Evolutionary conservation across 1,140 invertebrate species (phyloP), one percentile per base, ranked within the genome.

Genomic region (Protaetia brevitarsis): DNA sequence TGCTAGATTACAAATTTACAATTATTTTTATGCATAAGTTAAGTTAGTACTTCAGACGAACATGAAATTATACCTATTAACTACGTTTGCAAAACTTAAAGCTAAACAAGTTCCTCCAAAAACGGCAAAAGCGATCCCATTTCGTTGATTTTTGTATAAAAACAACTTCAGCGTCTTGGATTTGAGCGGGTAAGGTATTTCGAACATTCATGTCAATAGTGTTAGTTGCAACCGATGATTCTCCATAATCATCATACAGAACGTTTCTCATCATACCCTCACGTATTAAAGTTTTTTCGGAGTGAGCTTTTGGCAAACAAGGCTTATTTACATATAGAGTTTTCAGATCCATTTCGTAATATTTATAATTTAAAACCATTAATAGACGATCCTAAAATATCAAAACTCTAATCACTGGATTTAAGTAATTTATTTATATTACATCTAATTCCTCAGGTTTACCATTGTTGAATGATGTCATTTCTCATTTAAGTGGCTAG

Each of bases 301-400:
- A 62, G 34, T 7, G 30, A 36, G 11, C 36, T 34, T 5, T 31
- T 5, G 21, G 11, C 30, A n/a, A 11, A 21, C 36, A 62, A 2
- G 19, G 16, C 10, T 31, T 36, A 16, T 62, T 62, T 30, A 21
- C 8, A 36, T 62, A 62, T 34, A 62, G 11, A 21, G 60, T 62
- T 30, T n/a, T 62, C 13, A 62, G 16, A 62, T 62, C 60, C 29
- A 31, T 36, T 62, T 62, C 60, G 19, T 62, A 62, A 62, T 62
- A 62, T 36, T 36, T 36, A 62, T 62, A 62, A 36, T 62, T 62
- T 10, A 62, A n/a, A 13, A 62, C 30, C 31, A 29, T 62, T 36
- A 62, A 62, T 16, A 62, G 36, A 7, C 30, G 13, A 31, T 30
- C 60, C 60, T 62, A 34, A 36, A 62, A 62, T 16, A 62, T 34